These are phyloP conservation scores for Cossypha heuglini DNA, from an alignment of 2,797 vertebrate species.

Conservation along the genomic window DNA sequence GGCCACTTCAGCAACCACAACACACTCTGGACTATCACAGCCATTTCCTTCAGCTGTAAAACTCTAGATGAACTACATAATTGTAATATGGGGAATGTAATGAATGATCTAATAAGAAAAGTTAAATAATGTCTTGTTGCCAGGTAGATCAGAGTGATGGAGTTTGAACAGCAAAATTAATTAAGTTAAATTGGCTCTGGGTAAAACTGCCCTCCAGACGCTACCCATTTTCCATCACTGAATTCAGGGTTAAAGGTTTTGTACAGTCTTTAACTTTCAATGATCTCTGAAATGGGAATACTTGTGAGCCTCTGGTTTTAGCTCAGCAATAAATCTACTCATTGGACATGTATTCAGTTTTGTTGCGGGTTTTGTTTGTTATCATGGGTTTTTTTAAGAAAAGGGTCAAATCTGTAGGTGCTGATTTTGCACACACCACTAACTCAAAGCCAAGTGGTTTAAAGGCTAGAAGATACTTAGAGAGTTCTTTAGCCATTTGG, in stretches of 20 bases:
- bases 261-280: not conserved
- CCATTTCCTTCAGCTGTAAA: not conserved
- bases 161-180: not conserved
- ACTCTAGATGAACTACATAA: not conserved
- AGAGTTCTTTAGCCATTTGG: not conserved
- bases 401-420: not conserved
- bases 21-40: not conserved
- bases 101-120: not conserved
- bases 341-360: not conserved
- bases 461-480: not conserved
- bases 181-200: not conserved
- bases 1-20: not conserved
- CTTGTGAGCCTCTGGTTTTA: not conserved
- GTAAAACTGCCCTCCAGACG: not conserved
- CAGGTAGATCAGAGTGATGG: not conserved
- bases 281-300: not conserved
- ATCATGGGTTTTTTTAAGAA: rapidly evolving
- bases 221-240: not conserved
- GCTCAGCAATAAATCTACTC: not conserved
- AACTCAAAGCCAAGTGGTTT: not conserved
- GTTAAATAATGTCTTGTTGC: not conserved
- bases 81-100: not conserved
- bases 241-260: not conserved
- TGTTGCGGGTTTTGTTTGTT: not conserved
- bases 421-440: not conserved